phyloP scores from a whole-genome alignment of 2,888 invertebrate species.

The Lysandra coridon region DNA sequence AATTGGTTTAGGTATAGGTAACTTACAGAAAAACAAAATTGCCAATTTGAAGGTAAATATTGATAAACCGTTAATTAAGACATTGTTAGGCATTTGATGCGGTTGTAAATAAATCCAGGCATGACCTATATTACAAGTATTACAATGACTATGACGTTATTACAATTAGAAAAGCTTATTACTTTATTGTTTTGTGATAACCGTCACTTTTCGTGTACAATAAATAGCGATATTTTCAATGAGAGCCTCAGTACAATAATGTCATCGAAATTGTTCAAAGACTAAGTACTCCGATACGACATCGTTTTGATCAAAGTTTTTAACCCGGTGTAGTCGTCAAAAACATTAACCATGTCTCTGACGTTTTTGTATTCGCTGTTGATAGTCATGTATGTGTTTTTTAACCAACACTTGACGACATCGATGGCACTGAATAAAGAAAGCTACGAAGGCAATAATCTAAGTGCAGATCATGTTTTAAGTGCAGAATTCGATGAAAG shows the following conservation, averaged over 20 bases:
- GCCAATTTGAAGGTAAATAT: not conserved
- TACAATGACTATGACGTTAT: conserved; percentile 23
- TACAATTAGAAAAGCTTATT: conserved; percentile 21
- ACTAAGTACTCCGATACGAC: not conserved
- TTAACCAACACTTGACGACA: conserved; percentile 4
- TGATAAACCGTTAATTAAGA: not conserved
- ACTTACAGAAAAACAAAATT: not conserved
- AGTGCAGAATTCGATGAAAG: not conserved
- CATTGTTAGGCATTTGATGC: not conserved
- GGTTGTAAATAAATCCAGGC: conserved; percentile 3
- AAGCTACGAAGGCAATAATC: not conserved
- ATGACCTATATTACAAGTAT: conserved; percentile 10
- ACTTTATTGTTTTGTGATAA: conserved; percentile 9
- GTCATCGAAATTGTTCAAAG: not conserved
- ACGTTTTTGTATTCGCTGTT: conserved; percentile 7
- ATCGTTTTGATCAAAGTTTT: not conserved
- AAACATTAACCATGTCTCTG: conserved; percentile 1
- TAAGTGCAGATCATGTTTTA: not conserved
- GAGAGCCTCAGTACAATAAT: not conserved
- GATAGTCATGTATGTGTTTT: conserved; percentile 1
- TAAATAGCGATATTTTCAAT: not conserved
- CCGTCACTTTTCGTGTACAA: conserved; percentile 3
- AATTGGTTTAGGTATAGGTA: not conserved
- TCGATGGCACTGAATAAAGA: conserved; percentile 9
- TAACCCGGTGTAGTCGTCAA: not conserved